Evolutionary conservation across 1,140 invertebrate genomes (phyloP), one percentile per base, ranked within the genome.

Genomic region (Drosophila truncata): DNA sequence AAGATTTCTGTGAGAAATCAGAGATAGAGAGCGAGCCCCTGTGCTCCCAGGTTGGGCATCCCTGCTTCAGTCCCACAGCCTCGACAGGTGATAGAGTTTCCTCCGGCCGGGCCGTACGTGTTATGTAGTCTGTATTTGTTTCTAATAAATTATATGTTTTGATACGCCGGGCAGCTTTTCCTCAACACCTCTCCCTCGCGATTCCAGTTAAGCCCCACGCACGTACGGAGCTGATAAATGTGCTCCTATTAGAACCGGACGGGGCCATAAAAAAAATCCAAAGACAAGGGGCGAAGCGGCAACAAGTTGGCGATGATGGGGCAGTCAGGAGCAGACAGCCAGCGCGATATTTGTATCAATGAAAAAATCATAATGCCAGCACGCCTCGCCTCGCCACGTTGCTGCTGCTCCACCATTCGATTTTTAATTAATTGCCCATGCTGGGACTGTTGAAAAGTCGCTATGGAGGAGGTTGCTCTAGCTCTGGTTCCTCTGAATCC

Each of bases 301-400:
- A 83, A 83, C 80, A 75, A 82, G 74, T 82, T 79, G 72, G 54
- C 62, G 59, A 44, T 49, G 55, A 59, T 35, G 50, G 23, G 54
- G 23, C 57, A 57, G 41, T 27, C 61, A 50, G 60, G 14, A 37
- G 47, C 47, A 64, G 50, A 44, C 59, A 33, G 29, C 61, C 73
- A 55, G 39, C 42, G 70, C 78, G 44, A 71, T 84, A 90, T 88
- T 88, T 88, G 85, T 88, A 88, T 88, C 85, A 88, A 88, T 88
- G 84, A 90, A 82, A 88, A 85, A 90, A 88, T 88, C 81, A 88
- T 88, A 90, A 81, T 90, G 73, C 78, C 73, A 90, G 85, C 81
- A 84, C 78, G 85, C 85, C 50, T 16, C 8, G 31, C 31, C 52
- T 35, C 29, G 18, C 78, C 57, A 55, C 37, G 64, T 8, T 4